phyloP scores from a whole-genome alignment of 1,140 invertebrate species.

The Laupala kohalensis region DNA sequence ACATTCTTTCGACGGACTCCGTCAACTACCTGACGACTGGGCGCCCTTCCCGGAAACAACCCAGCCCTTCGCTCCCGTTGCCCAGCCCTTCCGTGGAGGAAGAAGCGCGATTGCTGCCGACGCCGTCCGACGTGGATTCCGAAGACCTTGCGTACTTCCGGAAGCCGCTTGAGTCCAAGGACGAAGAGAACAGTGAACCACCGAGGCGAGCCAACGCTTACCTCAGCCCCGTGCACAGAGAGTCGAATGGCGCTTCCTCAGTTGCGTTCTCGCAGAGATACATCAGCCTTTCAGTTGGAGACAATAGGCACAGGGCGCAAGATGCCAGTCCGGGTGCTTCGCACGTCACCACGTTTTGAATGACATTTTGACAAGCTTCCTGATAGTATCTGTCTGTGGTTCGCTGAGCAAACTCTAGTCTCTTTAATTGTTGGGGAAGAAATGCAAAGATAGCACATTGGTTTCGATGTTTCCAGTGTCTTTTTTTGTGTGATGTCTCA shows the following conservation, averaged over 20 bases:
- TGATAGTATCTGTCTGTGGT: no score
- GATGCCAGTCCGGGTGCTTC: not conserved
- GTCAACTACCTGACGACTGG: slow-evolving; percentile 27
- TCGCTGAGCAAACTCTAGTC: no score
- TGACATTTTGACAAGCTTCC: not conserved
- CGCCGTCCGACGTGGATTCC: no score
- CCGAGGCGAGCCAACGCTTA: not conserved
- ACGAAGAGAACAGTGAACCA: not conserved
- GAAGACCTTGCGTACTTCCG: not conserved
- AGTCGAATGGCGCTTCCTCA: not conserved
- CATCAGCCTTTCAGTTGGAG: not conserved
- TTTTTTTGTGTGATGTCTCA: no score
- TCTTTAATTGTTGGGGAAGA: no score
- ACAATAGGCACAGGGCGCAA: not conserved
- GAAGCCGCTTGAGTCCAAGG: not conserved
- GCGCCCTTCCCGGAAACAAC: not conserved
- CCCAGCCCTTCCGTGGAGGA: no score
- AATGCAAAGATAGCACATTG: no score
- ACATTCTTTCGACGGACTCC: slow-evolving; percentile 20
- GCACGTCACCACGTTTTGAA: not conserved
- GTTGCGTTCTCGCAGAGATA: not conserved
- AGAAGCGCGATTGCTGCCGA: not conserved
- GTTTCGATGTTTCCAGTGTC: no score
- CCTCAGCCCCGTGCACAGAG: not conserved
- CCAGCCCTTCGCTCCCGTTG: not conserved